Evolutionary conservation across 2,888 invertebrate genomes (phyloP), one percentile per base, ranked within the genome.

Genomic region (Caenorhabditis panamensis): DNA sequence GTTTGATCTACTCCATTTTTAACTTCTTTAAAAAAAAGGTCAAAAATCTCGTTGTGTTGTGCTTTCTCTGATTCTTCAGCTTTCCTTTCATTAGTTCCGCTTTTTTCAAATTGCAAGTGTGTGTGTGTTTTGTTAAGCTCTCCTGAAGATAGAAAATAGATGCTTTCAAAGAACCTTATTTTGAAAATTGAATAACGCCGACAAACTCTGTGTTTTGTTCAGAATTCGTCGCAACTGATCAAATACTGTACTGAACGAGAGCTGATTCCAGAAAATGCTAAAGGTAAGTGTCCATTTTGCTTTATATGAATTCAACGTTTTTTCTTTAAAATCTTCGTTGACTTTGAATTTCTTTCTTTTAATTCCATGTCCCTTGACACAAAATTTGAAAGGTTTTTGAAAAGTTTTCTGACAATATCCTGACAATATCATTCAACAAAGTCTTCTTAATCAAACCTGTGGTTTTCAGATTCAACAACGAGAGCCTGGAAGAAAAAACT

Each of bases 391-490:
- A n/a, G n/a, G n/a, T n/a, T n/a, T n/a, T n/a, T n/a, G n/a, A n/a
- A n/a, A n/a, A n/a, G n/a, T n/a, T n/a, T n/a, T n/a, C n/a, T n/a
- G n/a, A n/a, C n/a, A n/a, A n/a, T n/a, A n/a, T n/a, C n/a, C n/a
- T n/a, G n/a, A n/a, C n/a, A n/a, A n/a, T n/a, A n/a, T n/a, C n/a
- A n/a, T n/a, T n/a, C n/a, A n/a, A n/a, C n/a, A n/a, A n/a, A n/a
- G n/a, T n/a, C n/a, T n/a, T n/a, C n/a, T n/a, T n/a, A n/a, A n/a
- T n/a, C n/a, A n/a, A n/a, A n/a, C n/a, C n/a, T n/a, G n/a, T n/a
- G n/a, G n/a, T 26, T 73, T 73, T 8, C 66, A 75, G 75, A 31
- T 61, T 67, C 61, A 66, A 53, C 75, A 75, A 75, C 31, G 61
- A 75, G 36, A 75, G 26, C 13, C n/a, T 73, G 58, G 66, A 75